These are phyloP conservation scores for Aphaenogaster rudis DNA, from an alignment of 1,140 invertebrate species.

Conservation along the genomic window DNA sequence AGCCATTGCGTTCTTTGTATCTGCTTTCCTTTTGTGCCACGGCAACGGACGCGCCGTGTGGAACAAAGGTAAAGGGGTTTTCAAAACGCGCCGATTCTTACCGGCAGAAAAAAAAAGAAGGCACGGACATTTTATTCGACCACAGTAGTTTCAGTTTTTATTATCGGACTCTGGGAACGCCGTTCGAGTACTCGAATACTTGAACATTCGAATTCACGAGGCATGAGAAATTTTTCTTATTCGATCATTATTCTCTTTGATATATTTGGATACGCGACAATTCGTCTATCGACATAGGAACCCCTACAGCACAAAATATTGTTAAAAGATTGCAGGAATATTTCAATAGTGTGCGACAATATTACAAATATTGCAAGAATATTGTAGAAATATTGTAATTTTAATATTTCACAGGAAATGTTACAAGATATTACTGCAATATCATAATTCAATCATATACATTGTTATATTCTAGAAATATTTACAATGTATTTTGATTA, in stretches of 20 bases:
- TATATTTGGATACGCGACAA: slow-evolving; percentile 34
- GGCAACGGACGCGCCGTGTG: slow-evolving; percentile 42
- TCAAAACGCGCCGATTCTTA: slow-evolving; percentile 63
- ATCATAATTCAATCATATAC: too few relatives aligned
- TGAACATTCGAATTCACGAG: slow-evolving; percentile 37
- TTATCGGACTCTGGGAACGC: slow-evolving; percentile 43
- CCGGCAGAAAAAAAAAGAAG: slow-evolving; percentile 41
- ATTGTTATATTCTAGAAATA: too few relatives aligned
- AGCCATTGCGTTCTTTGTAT: slow-evolving; percentile 73
- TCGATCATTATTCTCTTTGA: slow-evolving; percentile 1
- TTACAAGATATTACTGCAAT: too few relatives aligned
- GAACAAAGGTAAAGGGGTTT: slow-evolving; percentile 71
- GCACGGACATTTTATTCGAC: slow-evolving; percentile 69
- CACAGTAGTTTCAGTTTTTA: slow-evolving; percentile 52
- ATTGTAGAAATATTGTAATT: too few relatives aligned
- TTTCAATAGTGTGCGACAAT: too few relatives aligned
- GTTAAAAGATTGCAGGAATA: too few relatives aligned
- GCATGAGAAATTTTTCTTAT: slow-evolving; percentile 31
- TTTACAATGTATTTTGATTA: too few relatives aligned
- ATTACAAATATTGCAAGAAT: too few relatives aligned
- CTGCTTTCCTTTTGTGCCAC: slow-evolving; percentile 64
- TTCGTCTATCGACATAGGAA: not conserved
- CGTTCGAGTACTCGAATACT: slow-evolving; percentile 32
- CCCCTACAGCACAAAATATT: too few relatives aligned
- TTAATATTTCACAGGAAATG: too few relatives aligned